A percentile compares a stretch with the other conserved stretches of the same genome.
phyloP scores from a whole-genome alignment of 2,888 invertebrate species.

The Melieria omissa region DNA sequence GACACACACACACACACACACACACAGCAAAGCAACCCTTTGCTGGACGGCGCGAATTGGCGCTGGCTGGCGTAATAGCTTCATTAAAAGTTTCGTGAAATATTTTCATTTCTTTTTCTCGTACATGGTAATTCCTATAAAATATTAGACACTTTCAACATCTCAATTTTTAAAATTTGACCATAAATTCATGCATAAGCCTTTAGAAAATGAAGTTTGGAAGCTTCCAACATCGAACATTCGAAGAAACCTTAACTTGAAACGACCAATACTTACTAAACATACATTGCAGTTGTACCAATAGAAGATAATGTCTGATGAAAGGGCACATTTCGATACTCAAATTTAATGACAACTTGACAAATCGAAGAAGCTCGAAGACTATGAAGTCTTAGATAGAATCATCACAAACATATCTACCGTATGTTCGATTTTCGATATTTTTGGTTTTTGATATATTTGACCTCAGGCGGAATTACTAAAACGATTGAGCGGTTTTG shows the following conservation, averaged over 20 bases:
- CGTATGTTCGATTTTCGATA: too few species aligned
- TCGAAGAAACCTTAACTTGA: too few species aligned
- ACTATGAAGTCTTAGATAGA: too few species aligned
- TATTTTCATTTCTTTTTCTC: conserved; percentile 30
- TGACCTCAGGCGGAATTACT: too few species aligned
- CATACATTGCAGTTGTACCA: neutral
- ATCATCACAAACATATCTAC: too few species aligned
- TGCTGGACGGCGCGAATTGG: conserved; percentile 9
- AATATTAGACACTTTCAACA: conserved; percentile 23
- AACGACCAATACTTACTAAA: neutral
- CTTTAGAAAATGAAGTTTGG: conserved; percentile 7
- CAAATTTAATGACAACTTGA: too few species aligned
- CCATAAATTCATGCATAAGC: conserved; percentile 9
- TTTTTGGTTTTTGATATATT: too few species aligned
- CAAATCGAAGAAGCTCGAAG: too few species aligned
- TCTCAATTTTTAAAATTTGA: conserved; percentile 12
- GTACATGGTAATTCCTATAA: conserved; percentile 14
- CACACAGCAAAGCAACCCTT: conserved; percentile 31
- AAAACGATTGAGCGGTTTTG: too few species aligned
- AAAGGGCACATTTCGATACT: too few species aligned
- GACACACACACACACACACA: conserved; percentile 16
- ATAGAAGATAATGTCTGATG: too few species aligned
- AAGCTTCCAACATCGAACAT: too few species aligned
- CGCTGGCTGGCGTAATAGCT: conserved; percentile 27
- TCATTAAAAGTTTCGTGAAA: conserved; percentile 43